Evolutionary conservation across 2,888 invertebrate species (phyloP).

Genomic region (Drosophila nigritarsus): DNA sequence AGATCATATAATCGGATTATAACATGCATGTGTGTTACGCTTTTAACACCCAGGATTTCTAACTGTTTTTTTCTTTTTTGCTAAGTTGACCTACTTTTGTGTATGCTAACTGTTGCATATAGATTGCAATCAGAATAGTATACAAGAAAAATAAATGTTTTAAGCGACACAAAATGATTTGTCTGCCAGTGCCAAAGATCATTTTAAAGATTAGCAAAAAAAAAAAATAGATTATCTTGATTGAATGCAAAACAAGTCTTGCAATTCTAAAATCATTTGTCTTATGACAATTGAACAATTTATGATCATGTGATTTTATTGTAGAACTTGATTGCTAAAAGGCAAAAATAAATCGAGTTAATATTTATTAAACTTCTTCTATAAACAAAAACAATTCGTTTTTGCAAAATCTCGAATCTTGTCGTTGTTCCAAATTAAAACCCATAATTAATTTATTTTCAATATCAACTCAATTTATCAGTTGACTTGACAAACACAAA

Average conservation of each 20-base stretch:
- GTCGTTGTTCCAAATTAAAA: slow-evolving; percentile 53
- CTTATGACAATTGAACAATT: slow-evolving; percentile 21
- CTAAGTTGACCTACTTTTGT: slow-evolving; percentile 33
- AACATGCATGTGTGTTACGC: slow-evolving; percentile 2
- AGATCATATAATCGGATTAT: slow-evolving; percentile 6
- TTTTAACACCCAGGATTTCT: slow-evolving; percentile 5
- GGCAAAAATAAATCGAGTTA: background rate
- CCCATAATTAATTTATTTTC: slow-evolving; percentile 79
- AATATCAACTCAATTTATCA: slow-evolving; percentile 81
- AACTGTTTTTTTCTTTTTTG: slow-evolving; percentile 3
- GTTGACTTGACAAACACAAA: slow-evolving; percentile 78
- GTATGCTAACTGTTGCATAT: slow-evolving; percentile 9
- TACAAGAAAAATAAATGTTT: slow-evolving; percentile 27
- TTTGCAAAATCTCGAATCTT: slow-evolving; percentile 4
- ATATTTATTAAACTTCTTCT: slow-evolving; percentile 3
- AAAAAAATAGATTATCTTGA: slow-evolving; percentile 33
- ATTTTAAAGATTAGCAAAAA: slow-evolving; percentile 9
- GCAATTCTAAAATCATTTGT: slow-evolving; percentile 19
- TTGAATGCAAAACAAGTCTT: slow-evolving; percentile 42
- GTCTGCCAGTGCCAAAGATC: slow-evolving; percentile 32
- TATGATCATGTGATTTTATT: slow-evolving; percentile 25
- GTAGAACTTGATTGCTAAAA: slow-evolving; percentile 22
- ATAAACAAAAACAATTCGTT: slow-evolving; percentile 7
- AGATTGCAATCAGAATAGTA: slow-evolving; percentile 23
- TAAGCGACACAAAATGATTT: slow-evolving; percentile 35